Conservation (phyloP, 2,113 vertebrate species). For the Muntiacus reevesi region DNA sequence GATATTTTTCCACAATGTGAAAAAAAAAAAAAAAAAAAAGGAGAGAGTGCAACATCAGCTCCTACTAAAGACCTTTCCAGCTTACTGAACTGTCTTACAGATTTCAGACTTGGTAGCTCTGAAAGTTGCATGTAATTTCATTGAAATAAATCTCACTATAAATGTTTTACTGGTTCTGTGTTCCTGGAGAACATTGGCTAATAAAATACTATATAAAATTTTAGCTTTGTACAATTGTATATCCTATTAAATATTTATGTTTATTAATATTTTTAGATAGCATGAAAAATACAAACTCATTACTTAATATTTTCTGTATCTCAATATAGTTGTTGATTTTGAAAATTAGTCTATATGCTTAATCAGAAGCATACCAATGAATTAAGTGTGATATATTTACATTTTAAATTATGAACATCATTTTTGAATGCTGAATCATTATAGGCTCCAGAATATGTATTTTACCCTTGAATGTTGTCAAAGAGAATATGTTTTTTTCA, state of each 20-base stretch:
- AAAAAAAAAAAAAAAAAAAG: too few relatives aligned
- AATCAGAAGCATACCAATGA: background rate
- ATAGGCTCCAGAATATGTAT: background rate
- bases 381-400: background rate
- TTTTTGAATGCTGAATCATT: background rate
- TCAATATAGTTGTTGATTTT: background rate
- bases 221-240: background rate
- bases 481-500: background rate
- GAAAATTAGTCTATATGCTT: background rate
- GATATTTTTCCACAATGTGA: background rate
- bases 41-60: background rate
- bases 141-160: background rate
- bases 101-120: background rate
- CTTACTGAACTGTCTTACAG: background rate
- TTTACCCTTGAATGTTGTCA: background rate
- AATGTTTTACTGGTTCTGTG: background rate
- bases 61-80: background rate
- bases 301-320: background rate
- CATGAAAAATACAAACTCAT: background rate
- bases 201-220: background rate
- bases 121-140: background rate
- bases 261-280: background rate
- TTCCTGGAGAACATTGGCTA: background rate
- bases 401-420: background rate
- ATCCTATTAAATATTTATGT: background rate